Conservation (phyloP, 2,797 vertebrate species). For the Paedocypris micromegethes region DNA sequence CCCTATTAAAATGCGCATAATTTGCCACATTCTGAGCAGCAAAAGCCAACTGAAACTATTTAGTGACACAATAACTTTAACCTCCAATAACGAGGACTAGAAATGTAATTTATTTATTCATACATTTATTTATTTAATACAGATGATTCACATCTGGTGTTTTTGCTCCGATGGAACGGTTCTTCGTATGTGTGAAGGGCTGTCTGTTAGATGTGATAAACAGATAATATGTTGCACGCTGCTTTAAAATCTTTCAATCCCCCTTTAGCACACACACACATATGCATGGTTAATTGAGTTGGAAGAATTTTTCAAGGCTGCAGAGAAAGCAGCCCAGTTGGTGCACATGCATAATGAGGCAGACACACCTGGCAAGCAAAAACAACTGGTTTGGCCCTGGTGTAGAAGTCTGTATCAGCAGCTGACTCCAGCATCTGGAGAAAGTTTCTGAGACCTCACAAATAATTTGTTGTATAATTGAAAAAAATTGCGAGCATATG, state of each 20-base stretch:
- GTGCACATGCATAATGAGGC: conserved; percentile 60
- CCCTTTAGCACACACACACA: conserved; percentile 20
- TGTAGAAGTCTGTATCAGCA: conserved; percentile 41
- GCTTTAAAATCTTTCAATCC: conserved; percentile 21
- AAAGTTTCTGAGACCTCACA: conserved; percentile 31
- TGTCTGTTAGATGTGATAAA: conserved; percentile 38
- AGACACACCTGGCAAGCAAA: conserved; percentile 60
- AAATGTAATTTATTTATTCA: conserved; percentile 31
- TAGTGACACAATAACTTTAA: conserved; percentile 35
- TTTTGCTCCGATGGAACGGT: conserved; percentile 29
- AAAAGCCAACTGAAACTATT: conserved; percentile 23
- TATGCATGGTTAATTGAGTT: conserved; percentile 47
- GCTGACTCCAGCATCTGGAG: conserved; percentile 45
- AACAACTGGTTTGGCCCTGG: conserved; percentile 49
- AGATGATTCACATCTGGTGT: conserved; percentile 44
- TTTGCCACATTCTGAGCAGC: not conserved
- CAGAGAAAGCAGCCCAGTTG: conserved; percentile 59
- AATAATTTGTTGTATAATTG: conserved; percentile 35
- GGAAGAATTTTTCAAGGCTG: conserved; percentile 53
- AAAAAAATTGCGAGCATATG: conserved; percentile 34
- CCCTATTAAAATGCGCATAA: conserved; percentile 14
- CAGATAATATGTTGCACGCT: conserved; percentile 32
- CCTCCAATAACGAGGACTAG: conserved; percentile 27
- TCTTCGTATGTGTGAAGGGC: conserved; percentile 24
- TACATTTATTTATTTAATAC: conserved; percentile 37